Conservation (phyloP, 2,888 invertebrate species). For the Philereme vetulata region DNA sequence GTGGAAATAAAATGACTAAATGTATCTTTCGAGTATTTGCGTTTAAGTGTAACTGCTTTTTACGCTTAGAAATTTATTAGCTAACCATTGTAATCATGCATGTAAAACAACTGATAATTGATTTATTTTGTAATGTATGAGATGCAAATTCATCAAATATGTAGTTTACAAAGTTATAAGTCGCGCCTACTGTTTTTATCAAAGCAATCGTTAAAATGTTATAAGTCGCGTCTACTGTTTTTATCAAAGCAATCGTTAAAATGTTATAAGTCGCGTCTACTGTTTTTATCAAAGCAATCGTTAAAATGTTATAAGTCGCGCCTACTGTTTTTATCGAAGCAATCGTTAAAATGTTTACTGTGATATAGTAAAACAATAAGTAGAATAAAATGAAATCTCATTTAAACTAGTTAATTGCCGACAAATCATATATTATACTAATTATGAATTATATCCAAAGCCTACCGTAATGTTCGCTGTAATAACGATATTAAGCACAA, state of each 20-base stretch:
- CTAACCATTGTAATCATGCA: not conserved
- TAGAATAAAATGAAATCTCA: too few relatives aligned
- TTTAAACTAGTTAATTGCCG: too few relatives aligned
- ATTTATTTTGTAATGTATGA: not conserved
- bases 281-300: constrained; percentile 7
- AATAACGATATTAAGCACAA: too few relatives aligned
- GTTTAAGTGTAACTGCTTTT: constrained; percentile 24
- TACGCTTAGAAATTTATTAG: not conserved
- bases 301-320: not conserved
- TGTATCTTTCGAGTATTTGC: constrained; percentile 1
- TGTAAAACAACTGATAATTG: not conserved
- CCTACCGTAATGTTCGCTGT: too few relatives aligned
- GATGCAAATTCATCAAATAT: not conserved
- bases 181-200: constrained; percentile 2
- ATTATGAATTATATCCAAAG: too few relatives aligned
- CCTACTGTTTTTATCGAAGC: constrained; percentile 5
- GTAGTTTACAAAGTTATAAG: not conserved
- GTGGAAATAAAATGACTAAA: constrained; percentile 59
- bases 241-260: too few relatives aligned
- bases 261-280: constrained; percentile 1
- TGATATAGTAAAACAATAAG: too few relatives aligned
- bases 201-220: not conserved
- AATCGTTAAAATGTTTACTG: not conserved
- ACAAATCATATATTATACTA: too few relatives aligned
- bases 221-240: too few relatives aligned